Base-by-base conservation (phyloP, 2,888 invertebrate genomes). In the Folsomia candida region DNA sequence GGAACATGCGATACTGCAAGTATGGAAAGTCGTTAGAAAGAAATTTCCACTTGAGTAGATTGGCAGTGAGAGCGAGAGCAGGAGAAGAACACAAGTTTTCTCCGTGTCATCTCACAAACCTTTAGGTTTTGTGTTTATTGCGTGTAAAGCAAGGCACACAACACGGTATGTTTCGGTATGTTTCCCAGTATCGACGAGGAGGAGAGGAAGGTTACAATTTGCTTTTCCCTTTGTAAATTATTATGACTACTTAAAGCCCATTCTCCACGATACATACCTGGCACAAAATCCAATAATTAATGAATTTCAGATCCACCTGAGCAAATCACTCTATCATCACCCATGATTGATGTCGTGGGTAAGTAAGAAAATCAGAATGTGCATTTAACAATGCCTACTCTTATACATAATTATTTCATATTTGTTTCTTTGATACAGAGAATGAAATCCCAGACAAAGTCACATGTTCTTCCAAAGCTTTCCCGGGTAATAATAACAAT, bases 241-340 rank as follows among this genome's bases (percentile, higher is more conserved):
- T 20, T 6, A 20, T 54, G 4, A n/a, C n/a, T n/a, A n/a, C n/a
- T n/a, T n/a, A n/a, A n/a, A n/a, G n/a, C n/a, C n/a, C n/a, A n/a
- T n/a, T n/a, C n/a, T n/a, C n/a, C n/a, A n/a, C n/a, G n/a, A n/a
- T n/a, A n/a, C n/a, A n/a, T n/a, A n/a, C n/a, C n/a, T n/a, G n/a
- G n/a, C n/a, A n/a, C n/a, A n/a, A n/a, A n/a, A n/a, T 14, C 22
- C 22, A 27, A 28, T 26, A 9, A 47, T 68, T n/a, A 37, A 57
- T 58, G 25, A 27, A 22, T 77, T 81, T 26, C 82, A 92, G 91
- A 89, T 86, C 89, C 91, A 76, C 95, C 95, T n/a, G 92, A 93
- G 82, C 91, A 92, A 81, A 88, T 94, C 78, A 89, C 88, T 1
- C 90, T 93, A 11, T 89, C 89, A 2, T 84, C 84, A 68, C 75